Evolutionary conservation across 37 sponge, comb jelly and placozoan species (phyloP).

Genomic region (Hexactinellida sp.): DNA sequence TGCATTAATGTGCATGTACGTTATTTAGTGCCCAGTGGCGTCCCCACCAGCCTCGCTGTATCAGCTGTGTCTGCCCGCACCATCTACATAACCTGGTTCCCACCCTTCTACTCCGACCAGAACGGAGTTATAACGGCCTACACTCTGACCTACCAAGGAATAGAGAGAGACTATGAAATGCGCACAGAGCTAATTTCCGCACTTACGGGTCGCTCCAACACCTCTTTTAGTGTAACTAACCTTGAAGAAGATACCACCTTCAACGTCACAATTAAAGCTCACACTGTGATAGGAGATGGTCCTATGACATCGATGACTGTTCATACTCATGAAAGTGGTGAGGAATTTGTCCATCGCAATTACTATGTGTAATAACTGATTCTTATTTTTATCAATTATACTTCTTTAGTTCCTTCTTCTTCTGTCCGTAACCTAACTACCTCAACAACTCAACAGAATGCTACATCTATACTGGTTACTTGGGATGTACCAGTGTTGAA

Average conservation of each 20-base stretch:
- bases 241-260: background rate
- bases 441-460: too few species aligned
- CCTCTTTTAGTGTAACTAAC: background rate
- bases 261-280: background rate
- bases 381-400: background rate
- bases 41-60: background rate
- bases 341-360: background rate
- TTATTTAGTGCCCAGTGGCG: background rate
- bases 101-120: background rate
- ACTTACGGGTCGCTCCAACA: background rate
- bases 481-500: too few species aligned
- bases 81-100: background rate
- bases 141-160: background rate
- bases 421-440: too few species aligned
- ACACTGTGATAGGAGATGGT: background rate
- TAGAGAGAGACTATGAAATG: background rate
- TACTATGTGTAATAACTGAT: background rate
- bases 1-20: too few species aligned
- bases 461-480: too few species aligned
- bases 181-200: background rate
- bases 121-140: background rate
- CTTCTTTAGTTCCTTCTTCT: background rate
- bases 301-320: background rate
- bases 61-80: background rate
- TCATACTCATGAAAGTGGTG: background rate